phyloP scores from a whole-genome alignment of 2,113 vertebrate genomes.

The Gorsachius goisagi region DNA sequence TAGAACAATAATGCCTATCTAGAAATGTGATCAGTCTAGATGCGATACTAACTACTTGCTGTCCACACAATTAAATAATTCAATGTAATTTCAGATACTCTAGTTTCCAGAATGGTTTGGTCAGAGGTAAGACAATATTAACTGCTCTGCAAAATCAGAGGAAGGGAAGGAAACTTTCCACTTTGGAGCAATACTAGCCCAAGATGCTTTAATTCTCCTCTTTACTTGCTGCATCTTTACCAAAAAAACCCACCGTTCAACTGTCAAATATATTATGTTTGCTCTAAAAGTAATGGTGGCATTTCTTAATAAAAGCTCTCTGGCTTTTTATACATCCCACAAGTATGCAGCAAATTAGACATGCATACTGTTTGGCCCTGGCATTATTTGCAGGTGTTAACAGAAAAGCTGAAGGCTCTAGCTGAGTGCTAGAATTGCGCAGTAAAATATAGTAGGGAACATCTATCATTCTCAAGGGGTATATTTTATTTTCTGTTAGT shows the following conservation, averaged over 20 bases:
- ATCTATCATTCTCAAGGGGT: background rate
- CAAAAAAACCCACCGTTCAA: background rate
- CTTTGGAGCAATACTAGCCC: background rate
- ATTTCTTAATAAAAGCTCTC: background rate
- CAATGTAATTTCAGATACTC: slow-evolving; percentile 90
- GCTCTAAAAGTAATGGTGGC: background rate
- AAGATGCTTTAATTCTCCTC: background rate
- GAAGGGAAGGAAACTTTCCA: background rate
- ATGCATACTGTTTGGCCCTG: background rate
- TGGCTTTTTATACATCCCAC: background rate
- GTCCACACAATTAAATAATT: slow-evolving; percentile 91
- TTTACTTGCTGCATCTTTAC: background rate
- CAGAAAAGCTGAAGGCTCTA: background rate
- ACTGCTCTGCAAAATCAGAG: background rate
- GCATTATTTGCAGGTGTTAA: background rate
- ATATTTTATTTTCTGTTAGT: background rate
- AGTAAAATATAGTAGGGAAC: background rate
- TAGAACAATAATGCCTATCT: slow-evolving; percentile 80
- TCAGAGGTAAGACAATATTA: slow-evolving; percentile 63
- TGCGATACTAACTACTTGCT: slow-evolving; percentile 86
- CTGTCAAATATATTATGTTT: background rate
- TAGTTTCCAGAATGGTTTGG: slow-evolving; percentile 78
- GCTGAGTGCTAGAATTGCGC: background rate
- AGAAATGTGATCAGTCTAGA: slow-evolving; percentile 86
- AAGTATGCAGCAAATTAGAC: background rate